phyloP scores from a whole-genome alignment of 1,140 invertebrate species.

The Euwallacea similis region DNA sequence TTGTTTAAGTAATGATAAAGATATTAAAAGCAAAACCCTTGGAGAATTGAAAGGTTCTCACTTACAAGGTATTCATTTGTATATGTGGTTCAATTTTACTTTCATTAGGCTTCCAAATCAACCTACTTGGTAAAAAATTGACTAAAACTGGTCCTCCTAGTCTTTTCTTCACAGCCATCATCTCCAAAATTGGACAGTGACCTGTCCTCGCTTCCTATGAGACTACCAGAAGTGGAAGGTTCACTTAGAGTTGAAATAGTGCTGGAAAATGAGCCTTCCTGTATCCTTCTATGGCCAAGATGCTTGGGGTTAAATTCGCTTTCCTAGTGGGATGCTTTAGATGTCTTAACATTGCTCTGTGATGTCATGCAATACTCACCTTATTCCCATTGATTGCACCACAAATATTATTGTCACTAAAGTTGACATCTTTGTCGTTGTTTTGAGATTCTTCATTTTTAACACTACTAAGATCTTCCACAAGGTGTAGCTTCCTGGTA shows the following conservation, averaged over 20 bases:
- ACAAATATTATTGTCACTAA: constrained; percentile 27
- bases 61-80: too few species aligned
- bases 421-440: neutral
- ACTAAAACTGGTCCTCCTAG: constrained; percentile 50
- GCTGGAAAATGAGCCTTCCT: constrained; percentile 57
- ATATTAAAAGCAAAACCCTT: neutral
- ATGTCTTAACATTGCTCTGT: constrained; percentile 9
- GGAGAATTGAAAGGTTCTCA: too few species aligned
- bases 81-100: too few species aligned
- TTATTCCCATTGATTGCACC: neutral
- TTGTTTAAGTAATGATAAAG: too few species aligned
- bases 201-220: constrained; percentile 55
- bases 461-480: constrained; percentile 38
- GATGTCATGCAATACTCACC: neutral
- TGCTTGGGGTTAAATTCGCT: constrained; percentile 47
- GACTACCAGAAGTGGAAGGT: constrained; percentile 57
- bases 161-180: constrained; percentile 40
- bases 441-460: constrained; percentile 40
- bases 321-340: neutral
- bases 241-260: constrained; percentile 59
- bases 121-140: constrained; percentile 53
- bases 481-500: constrained; percentile 56
- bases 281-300: constrained; percentile 54
- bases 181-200: constrained; percentile 44
- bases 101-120: neutral